A percentile compares a stretch with the other conserved stretches of the same genome.
phyloP scores from a whole-genome alignment of 2,113 vertebrate species.

The Donacobius atricapilla region DNA sequence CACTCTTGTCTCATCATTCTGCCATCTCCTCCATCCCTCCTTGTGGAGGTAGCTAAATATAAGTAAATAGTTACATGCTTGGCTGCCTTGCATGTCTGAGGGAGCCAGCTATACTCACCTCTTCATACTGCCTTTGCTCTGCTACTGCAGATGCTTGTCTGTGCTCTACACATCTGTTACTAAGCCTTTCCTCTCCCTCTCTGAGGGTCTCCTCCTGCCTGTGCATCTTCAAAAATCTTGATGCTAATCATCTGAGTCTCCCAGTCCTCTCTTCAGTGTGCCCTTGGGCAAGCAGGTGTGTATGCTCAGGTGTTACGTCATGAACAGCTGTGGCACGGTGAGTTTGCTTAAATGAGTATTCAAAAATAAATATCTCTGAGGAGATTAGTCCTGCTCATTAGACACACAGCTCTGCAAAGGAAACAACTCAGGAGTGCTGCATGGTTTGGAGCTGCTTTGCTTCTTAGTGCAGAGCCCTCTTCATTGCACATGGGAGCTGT shows the following conservation, averaged over 20 bases:
- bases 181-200: background rate
- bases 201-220: background rate
- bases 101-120: background rate
- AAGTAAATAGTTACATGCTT: background rate
- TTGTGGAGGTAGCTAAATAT: background rate
- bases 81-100: background rate
- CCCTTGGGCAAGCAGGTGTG: background rate
- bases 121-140: background rate
- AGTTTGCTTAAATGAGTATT: background rate
- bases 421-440: background rate
- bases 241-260: background rate
- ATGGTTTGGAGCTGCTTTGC: background rate
- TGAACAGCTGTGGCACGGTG: background rate
- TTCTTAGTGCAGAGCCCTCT: background rate
- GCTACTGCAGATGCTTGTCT: background rate
- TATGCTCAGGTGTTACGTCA: background rate
- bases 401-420: background rate
- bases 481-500: background rate
- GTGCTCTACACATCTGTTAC: background rate
- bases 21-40: background rate
- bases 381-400: background rate
- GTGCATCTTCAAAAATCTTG: background rate
- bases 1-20: background rate
- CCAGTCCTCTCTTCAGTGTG: background rate
- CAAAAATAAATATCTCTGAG: background rate